These are phyloP conservation scores for Corvus cornix DNA, from an alignment of 2,113 vertebrate species.

Conservation along the genomic window DNA sequence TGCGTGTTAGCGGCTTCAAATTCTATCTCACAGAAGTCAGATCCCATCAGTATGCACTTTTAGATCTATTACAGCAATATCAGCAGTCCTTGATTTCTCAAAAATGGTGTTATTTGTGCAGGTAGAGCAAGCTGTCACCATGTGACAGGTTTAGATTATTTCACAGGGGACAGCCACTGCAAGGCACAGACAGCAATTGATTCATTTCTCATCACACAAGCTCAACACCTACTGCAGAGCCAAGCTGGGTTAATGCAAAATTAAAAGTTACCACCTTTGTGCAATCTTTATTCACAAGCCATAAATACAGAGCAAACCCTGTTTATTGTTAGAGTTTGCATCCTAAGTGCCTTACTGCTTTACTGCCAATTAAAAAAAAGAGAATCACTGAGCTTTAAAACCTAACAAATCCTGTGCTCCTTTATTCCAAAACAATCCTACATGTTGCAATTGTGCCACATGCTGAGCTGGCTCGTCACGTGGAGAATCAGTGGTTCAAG, in stretches of 20 bases:
- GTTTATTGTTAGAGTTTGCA: background rate
- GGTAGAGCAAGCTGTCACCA: conserved; percentile 37
- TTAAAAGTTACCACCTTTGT: conserved; percentile 6
- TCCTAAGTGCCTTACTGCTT: background rate
- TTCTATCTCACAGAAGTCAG: background rate
- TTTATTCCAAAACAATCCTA: background rate
- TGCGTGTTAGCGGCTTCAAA: background rate
- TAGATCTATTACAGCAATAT: conserved; percentile 38
- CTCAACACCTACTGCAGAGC: background rate
- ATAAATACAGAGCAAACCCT: background rate
- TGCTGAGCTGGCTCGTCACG: background rate
- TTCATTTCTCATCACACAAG: background rate
- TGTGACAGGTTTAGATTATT: conserved; percentile 21
- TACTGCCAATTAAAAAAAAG: background rate
- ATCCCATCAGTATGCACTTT: conserved; percentile 42
- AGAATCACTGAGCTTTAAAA: background rate
- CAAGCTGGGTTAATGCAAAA: background rate
- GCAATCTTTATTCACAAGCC: background rate
- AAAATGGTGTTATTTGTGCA: background rate
- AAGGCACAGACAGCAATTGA: background rate
- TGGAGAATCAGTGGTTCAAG: background rate
- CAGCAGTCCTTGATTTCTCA: conserved; percentile 46
- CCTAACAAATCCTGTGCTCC: background rate
- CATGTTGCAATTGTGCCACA: background rate
- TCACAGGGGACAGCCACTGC: background rate